Evolutionary conservation across 23 tunicate species (phyloP), one percentile per base, ranked within the genome.

Genomic region (Ciona savignyi): DNA sequence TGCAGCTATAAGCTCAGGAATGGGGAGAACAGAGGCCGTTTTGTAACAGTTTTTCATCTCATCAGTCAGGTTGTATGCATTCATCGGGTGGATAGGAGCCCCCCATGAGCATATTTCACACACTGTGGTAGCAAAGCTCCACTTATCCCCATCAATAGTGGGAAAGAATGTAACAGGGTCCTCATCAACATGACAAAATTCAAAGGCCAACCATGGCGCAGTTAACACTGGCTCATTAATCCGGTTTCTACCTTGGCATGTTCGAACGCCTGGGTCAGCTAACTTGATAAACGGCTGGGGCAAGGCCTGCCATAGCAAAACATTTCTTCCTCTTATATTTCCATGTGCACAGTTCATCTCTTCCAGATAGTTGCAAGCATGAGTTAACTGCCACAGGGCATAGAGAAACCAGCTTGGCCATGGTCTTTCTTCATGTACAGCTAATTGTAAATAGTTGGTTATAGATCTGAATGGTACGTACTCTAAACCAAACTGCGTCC

Each of bases 51-150:
- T 31, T 32, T 73, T 73, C 62, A 81, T 75, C 25, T 73, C 61
- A n/a, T 23, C 70, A 25, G 51, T 15, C 2, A 69, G 73, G 9
- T 26, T 35, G 34, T 32, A 69, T 9, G 73, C 73, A 26, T 69
- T 69, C 11, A 33, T 11, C 24, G 63, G 76, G 15, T 63, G 6
- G 24, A 25, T 20, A n/a, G 28, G 22, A 11, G 21, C 26, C 28
- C 65, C 29, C 79, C 75, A 68, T 51, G 28, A 20, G 25, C 83
- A 84, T 26, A 91, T 91, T 65, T 91, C 97, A 71, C 84, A 84
- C 9, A 75, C 83, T 22, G 97, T 91, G 4, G 91, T 84, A 60
- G 90, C 97, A 67, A 70, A 91, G 34, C 97, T 85, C 97, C 97
- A 91, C 48, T 81, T 81, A 65, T 91, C 97, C 0, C 81, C 97